These are phyloP conservation scores for Anguilla rostrata DNA, from an alignment of 2,113 vertebrate genomes.

Conservation along the genomic window DNA sequence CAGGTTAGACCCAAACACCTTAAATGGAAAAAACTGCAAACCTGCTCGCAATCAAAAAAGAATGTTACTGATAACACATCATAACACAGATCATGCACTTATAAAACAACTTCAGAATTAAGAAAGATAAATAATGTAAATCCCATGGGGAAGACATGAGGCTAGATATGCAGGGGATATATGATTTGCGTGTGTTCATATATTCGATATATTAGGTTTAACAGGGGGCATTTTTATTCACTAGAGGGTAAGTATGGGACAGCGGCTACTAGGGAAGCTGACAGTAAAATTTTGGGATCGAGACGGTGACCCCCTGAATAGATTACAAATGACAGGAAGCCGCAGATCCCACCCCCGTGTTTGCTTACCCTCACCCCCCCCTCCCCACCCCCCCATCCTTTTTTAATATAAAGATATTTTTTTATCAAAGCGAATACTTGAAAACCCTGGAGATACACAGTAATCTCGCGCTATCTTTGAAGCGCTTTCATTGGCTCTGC, in stretches of 20 bases:
- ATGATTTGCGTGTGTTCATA: not conserved
- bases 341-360: conserved; percentile 70
- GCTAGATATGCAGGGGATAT: too few relatives aligned
- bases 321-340: conserved; percentile 72
- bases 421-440: conserved; percentile 51
- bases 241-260: not conserved
- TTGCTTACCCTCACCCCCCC: conserved; percentile 44
- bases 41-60: not conserved
- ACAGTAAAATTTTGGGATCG: conserved; percentile 25
- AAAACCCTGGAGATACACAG: conserved; percentile 81
- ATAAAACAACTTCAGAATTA: not conserved
- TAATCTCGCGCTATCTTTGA: conserved; percentile 90
- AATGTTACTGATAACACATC: not conserved
- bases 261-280: not conserved
- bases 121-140: not conserved
- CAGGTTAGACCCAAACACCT: too few relatives aligned
- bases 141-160: too few relatives aligned
- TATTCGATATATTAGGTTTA: not conserved
- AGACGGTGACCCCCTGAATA: conserved; percentile 67
- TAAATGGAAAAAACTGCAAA: too few relatives aligned
- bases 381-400: conserved; percentile 67
- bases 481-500: conserved; percentile 88
- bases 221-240: not conserved
- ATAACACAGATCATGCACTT: not conserved
- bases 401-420: conserved; percentile 82